These are phyloP conservation scores for Hirtodrosophila duncani DNA, from an alignment of 2,888 invertebrate genomes.

Conservation along the genomic window DNA sequence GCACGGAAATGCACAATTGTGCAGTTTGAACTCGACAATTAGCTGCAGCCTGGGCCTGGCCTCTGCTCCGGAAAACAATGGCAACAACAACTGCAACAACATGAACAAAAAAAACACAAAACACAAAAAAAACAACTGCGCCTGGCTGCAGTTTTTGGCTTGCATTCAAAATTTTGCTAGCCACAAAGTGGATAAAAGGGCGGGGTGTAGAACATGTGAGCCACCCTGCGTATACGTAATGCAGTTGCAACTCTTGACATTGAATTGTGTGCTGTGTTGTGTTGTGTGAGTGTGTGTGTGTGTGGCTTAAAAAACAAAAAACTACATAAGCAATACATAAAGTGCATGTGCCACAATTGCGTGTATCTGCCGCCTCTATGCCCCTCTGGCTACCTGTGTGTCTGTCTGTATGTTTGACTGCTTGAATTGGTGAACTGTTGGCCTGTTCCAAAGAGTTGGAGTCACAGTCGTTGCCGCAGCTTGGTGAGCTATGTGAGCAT, in stretches of 20 bases:
- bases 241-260: constrained; percentile 62
- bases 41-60: constrained; percentile 70
- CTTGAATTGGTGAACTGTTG: neutral
- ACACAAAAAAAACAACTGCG: constrained; percentile 15
- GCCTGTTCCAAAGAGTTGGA: neutral
- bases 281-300: too few species aligned
- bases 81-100: constrained; percentile 14
- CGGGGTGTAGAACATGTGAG: neutral
- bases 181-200: too few species aligned
- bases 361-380: constrained; percentile 25
- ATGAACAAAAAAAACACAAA: constrained; percentile 11
- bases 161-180: constrained; percentile 51
- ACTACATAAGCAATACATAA: constrained; percentile 23
- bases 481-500: constrained; percentile 69
- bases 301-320: constrained; percentile 24
- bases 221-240: constrained; percentile 67
- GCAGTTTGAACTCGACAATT: constrained; percentile 72
- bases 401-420: constrained; percentile 26
- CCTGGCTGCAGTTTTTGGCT: constrained; percentile 58
- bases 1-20: constrained; percentile 77
- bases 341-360: constrained; percentile 72
- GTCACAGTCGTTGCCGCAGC: constrained; percentile 16
- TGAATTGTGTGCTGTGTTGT: constrained; percentile 58
- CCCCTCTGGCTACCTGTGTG: constrained; percentile 6
- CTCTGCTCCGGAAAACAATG: constrained; percentile 49